Conservation (phyloP, 2,113 vertebrate genomes). For the Sakesphorus luctuosus region DNA sequence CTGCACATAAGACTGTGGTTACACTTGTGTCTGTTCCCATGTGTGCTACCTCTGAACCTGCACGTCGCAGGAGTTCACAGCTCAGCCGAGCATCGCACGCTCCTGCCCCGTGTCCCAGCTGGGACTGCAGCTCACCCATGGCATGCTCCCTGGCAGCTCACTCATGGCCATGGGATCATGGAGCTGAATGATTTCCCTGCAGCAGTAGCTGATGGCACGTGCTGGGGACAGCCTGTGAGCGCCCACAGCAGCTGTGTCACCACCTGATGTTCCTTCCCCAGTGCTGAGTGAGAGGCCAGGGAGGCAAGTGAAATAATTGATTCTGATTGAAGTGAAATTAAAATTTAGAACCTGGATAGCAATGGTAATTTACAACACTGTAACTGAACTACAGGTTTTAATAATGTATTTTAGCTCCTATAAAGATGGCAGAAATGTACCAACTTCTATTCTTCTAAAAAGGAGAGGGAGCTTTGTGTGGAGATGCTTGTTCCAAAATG, state of each 20-base stretch:
- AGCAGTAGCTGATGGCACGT: neutral
- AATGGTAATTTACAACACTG: neutral
- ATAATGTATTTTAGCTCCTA: neutral
- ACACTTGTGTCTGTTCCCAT: neutral
- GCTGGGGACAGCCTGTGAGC: neutral
- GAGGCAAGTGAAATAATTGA: neutral
- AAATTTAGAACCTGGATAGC: neutral
- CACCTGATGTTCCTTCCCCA: neutral
- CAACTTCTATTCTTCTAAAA: neutral
- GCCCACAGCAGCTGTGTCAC: neutral
- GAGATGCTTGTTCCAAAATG: neutral
- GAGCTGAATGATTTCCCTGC: neutral
- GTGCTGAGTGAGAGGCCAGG: neutral
- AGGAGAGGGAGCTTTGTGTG: neutral
- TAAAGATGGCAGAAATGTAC: neutral
- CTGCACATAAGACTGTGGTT: conserved; percentile 10
- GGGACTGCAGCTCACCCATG: too few species aligned
- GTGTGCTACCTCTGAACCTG: neutral
- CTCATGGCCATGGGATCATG: neutral
- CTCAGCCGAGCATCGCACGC: rapidly evolving
- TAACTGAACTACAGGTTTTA: neutral
- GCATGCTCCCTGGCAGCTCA: too few species aligned
- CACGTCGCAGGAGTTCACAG: neutral
- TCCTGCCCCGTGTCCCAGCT: rapidly evolving
- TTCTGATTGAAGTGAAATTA: conserved; percentile 36